These are phyloP conservation scores for Enteromius radiatus DNA, from an alignment of 2,797 vertebrate species.

Conservation along the genomic window DNA sequence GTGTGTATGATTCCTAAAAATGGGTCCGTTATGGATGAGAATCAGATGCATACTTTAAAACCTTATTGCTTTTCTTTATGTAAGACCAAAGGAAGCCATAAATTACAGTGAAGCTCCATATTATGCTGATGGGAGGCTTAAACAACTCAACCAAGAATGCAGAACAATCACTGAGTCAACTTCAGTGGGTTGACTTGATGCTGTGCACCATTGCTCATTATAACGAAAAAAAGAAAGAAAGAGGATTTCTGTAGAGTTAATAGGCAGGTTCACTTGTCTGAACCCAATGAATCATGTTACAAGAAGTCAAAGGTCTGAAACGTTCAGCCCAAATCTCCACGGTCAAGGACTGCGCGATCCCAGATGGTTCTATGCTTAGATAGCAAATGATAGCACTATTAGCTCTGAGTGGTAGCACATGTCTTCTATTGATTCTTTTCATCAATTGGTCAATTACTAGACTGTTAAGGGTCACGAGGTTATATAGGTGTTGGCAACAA, in stretches of 20 bases:
- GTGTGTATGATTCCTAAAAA: constrained; percentile 5
- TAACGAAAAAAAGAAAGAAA: background rate
- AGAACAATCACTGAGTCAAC: constrained; percentile 27
- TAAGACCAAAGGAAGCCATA: constrained; percentile 9
- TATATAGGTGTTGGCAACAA: constrained; percentile 65
- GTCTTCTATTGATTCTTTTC: constrained; percentile 68
- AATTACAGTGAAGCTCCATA: constrained; percentile 35
- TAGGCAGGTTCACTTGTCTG: constrained; percentile 16
- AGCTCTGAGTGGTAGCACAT: constrained; percentile 66
- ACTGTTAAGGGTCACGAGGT: constrained; percentile 58
- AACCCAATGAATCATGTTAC: constrained; percentile 52
- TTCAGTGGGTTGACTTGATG: constrained; percentile 11
- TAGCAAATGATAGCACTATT: constrained; percentile 49
- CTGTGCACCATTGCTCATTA: background rate
- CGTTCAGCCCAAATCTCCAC: constrained; percentile 49
- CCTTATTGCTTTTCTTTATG: constrained; percentile 28
- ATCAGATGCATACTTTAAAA: background rate
- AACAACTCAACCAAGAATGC: constrained; percentile 22
- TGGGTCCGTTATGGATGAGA: background rate
- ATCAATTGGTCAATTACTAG: constrained; percentile 61
- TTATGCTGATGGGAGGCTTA: constrained; percentile 21
- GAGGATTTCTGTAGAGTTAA: constrained; percentile 35
- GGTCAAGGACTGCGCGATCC: constrained; percentile 51
- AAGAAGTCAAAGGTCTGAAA: constrained; percentile 52
- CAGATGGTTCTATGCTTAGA: constrained; percentile 62